Conservation (phyloP, 2,113 vertebrate species). For the Clarias magur region DNA sequence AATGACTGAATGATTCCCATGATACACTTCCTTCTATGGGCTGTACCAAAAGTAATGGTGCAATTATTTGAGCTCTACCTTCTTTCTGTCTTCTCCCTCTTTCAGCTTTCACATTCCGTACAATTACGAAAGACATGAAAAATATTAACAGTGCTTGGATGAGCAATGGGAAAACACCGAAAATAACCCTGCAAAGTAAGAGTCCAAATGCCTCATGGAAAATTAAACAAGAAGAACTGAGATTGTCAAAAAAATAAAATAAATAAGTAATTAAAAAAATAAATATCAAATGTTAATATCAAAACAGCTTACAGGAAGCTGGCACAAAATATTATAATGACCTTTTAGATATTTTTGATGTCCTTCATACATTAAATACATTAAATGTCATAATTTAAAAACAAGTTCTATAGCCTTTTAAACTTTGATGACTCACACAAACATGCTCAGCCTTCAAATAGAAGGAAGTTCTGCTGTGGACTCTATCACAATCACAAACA, state of each 20-base stretch:
- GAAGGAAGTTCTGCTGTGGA: slow-evolving; percentile 35
- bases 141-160: not conserved
- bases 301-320: not conserved
- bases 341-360: not conserved
- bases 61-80: not conserved
- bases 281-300: not conserved
- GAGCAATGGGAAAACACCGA: slow-evolving; percentile 7
- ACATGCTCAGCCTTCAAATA: not conserved
- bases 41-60: slow-evolving; percentile 1
- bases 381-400: not conserved
- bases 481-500: not conserved
- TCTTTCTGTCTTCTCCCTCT: not conserved
- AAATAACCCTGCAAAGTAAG: not conserved
- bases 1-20: not conserved
- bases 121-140: slow-evolving; percentile 25
- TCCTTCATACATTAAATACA: not conserved
- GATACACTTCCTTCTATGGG: not conserved
- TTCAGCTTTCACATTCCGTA: not conserved
- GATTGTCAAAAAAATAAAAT: not conserved
- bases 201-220: not conserved
- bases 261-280: too few relatives aligned
- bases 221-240: slow-evolving; percentile 4
- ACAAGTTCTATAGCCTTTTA: not conserved
- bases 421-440: slow-evolving; percentile 17
- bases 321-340: not conserved